Conservation (phyloP, 35 echinoderm and acorn worm genomes). For the Amphiura filiformis region DNA sequence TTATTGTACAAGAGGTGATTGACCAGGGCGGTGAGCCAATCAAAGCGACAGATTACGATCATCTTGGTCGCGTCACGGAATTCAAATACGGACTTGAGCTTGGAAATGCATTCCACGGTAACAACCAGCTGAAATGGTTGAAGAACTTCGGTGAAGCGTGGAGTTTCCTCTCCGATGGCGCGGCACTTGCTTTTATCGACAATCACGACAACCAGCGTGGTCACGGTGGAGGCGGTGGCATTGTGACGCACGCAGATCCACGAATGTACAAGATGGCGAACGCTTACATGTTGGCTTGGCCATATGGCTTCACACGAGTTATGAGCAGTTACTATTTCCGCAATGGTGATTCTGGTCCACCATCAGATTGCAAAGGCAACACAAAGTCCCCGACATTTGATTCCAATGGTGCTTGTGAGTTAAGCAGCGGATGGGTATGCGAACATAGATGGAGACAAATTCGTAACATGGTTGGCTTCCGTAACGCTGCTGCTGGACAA, state of each 20-base stretch:
- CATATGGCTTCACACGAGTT: slow-evolving; percentile 60
- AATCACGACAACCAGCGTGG: slow-evolving; percentile 96
- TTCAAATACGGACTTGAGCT: slow-evolving; percentile 65
- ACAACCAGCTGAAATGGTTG: slow-evolving; percentile 13
- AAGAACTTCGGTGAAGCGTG: slow-evolving; percentile 46
- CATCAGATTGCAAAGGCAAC: slow-evolving; percentile 10
- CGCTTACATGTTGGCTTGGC: slow-evolving; percentile 79
- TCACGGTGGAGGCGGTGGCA: slow-evolving; percentile 51
- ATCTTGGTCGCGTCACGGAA: slow-evolving; percentile 72
- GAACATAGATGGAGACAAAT: slow-evolving; percentile 81
- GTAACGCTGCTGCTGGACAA: slow-evolving; percentile 26
- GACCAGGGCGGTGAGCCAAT: slow-evolving; percentile 73
- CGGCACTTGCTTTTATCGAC: slow-evolving; percentile 71
- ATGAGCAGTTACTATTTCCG: slow-evolving; percentile 80
- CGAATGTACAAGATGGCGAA: slow-evolving; percentile 67
- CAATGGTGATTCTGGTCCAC: slow-evolving; percentile 47
- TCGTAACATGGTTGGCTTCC: slow-evolving; percentile 66
- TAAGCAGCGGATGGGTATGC: slow-evolving; percentile 75
- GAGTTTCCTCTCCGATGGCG: slow-evolving; percentile 29
- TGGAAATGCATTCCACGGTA: slow-evolving; percentile 9
- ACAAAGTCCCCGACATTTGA: slow-evolving; percentile 14
- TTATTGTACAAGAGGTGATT: slow-evolving; percentile 79
- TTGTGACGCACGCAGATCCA: slow-evolving; percentile 38
- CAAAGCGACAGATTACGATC: slow-evolving; percentile 43
- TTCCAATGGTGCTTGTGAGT: slow-evolving; percentile 41